Evolutionary conservation across 2,797 vertebrate genomes (phyloP), one percentile per base, ranked within the genome.

Genomic region (Pantherophis vulpinus): DNA sequence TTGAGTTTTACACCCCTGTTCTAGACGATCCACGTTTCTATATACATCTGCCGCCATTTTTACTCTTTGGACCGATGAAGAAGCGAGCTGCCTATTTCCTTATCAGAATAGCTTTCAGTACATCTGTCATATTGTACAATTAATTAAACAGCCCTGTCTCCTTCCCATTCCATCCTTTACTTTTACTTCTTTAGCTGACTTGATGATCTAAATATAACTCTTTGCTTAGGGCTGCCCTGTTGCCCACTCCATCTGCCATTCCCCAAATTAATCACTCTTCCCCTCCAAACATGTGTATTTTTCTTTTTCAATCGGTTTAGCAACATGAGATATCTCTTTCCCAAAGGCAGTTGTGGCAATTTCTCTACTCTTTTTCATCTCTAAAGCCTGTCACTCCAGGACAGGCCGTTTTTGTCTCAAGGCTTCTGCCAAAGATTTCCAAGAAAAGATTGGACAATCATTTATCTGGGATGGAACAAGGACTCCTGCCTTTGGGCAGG

Each of bases 181-280:
- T 92, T 59, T 94, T 96, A 94, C 87, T 90, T 93, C 92, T 95
- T 96, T 95, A 92, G 95, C 97, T 98, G 96, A 97, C 96, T 97
- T 97, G 95, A 97, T 3, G 25, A 96, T 97, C 97, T 97, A 97
- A 97, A 96, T 96, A 94, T 94, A 96, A 96, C 93, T 95, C 96
- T 96, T 96, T 97, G 96, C 97, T 98, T 96, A 97, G 95, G 97
- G 97, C 97, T 97, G 96, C 94, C 93, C 95, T 93, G 94, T 96
- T 37, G 93, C 91, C 96, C 95, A 93, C 95, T 96, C 96, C 93
- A 96, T 94, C 93, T 96, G 96, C 96, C 95, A 97, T 94, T 95
- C 95, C 96, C 94, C 95, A 96, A 96, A 95, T 93, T 96, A 95
- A 55, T 25, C 51, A 13, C n/a, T 12, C 4, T 14, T 10, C 18